phyloP scores from a whole-genome alignment of 2,888 invertebrate species.

The Brassicogethes aeneus region DNA sequence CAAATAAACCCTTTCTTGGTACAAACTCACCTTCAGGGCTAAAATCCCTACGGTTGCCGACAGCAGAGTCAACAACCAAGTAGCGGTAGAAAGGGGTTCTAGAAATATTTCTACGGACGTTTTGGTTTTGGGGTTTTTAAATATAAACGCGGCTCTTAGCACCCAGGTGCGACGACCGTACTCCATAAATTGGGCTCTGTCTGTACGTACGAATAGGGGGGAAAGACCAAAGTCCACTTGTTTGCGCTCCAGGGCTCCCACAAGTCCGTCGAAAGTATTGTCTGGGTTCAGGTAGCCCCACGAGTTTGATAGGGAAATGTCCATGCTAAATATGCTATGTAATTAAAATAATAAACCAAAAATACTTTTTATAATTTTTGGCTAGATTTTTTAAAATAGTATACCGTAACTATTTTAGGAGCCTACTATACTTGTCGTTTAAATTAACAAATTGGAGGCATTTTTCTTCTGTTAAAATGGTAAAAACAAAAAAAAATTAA shows the following conservation, averaged over 20 bases:
- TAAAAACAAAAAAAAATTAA: too few species aligned
- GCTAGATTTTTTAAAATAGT: too few species aligned
- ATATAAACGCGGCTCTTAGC: constrained; percentile 29
- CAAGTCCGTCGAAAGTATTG: constrained; percentile 31
- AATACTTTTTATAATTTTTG: too few species aligned
- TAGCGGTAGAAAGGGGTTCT: constrained; percentile 25
- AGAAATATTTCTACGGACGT: constrained; percentile 28
- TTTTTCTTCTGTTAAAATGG: too few species aligned
- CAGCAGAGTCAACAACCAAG: constrained; percentile 26
- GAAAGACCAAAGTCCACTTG: constrained; percentile 29
- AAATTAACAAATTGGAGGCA: too few species aligned
- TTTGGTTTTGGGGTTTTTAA: constrained; percentile 27
- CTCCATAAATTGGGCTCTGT: constrained; percentile 25
- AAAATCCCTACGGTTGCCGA: constrained; percentile 16
- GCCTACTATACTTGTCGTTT: too few species aligned
- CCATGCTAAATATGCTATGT: constrained; percentile 14
- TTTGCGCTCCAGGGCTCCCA: constrained; percentile 24
- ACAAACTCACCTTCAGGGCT: constrained; percentile 19
- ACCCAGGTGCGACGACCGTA: constrained; percentile 32
- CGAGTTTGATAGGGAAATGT: constrained; percentile 21
- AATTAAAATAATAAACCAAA: neutral
- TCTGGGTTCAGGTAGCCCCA: constrained; percentile 30
- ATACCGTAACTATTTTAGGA: too few species aligned
- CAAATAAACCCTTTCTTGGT: constrained; percentile 15
- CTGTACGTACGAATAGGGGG: constrained; percentile 28